Base-by-base conservation (phyloP, 2,888 invertebrate genomes). In the Stomorhina lunata region DNA sequence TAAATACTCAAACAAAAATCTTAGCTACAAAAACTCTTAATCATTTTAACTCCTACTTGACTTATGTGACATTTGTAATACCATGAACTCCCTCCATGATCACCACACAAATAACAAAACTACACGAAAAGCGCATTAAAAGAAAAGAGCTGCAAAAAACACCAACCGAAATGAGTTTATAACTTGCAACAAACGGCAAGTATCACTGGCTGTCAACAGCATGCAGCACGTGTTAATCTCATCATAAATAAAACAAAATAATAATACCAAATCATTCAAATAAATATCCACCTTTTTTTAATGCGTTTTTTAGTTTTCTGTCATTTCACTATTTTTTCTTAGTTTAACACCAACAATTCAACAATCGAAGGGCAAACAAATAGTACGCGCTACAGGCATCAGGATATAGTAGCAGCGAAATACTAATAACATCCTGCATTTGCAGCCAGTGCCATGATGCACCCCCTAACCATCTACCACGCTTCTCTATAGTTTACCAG, bases 171-270 rank as follows among this genome's bases (percentile, higher is more conserved):
- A 25, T 37, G 43, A 12, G 48, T 43, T 61, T 17, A 25, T 20
- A 34, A 29, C 48, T 37, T n/a, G 50, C 10, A 43, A 4, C n/a
- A n/a, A n/a, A n/a, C n/a, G n/a, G n/a, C 15, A 61, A 27, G 22
- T 25, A 78, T 55, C 45, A 63, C 53, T 57, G 66, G 27, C 53
- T 72, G 55, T 71, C 71, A 65, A 32, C 73, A 68, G 68, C 34
- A 34, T 55, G 45, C 73, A 37, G 59, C 61, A 68, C 37, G 65
- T 63, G 63, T 63, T 80, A 80, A 76, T 75, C 63, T 65, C 15
- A 50, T 65, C 48, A 57, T 65, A 80, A 80, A 69, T 76, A 69
- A 69, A 37, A 57, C 57, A 59, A 71, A 73, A 73, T 73, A n/a
- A n/a, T n/a, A 40, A 63, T 29, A 63, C 7, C n/a, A 29, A 73